These are phyloP conservation scores for Neodiprion fabricii DNA, from an alignment of 1,140 invertebrate genomes.

Conservation along the genomic window DNA sequence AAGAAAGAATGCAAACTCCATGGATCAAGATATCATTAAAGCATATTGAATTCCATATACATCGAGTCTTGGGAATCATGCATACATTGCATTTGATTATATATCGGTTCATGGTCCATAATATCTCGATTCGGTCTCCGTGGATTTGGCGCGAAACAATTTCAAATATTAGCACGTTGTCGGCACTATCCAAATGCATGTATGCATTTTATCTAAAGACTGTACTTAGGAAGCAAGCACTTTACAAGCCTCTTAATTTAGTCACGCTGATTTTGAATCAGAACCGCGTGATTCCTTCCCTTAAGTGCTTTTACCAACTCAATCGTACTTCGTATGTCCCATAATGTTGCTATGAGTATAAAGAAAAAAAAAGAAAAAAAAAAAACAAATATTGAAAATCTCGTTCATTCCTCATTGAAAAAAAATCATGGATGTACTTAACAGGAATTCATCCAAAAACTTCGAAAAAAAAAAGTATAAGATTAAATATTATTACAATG, in stretches of 20 bases:
- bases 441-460: not conserved
- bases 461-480: conserved; percentile 25
- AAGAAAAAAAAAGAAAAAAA: conserved; percentile 9
- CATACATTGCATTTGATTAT: not conserved
- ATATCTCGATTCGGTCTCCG: not conserved
- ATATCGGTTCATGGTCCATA: not conserved
- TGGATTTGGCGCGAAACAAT: not conserved
- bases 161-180: not conserved
- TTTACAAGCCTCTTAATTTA: conserved; percentile 25
- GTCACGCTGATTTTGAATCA: conserved; percentile 34
- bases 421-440: conserved; percentile 2
- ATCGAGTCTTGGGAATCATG: not conserved
- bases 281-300: conserved; percentile 52
- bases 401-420: conserved; percentile 11
- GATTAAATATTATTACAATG: conserved; percentile 52
- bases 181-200: not conserved
- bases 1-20: not conserved
- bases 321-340: conserved; percentile 50
- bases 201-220: not conserved
- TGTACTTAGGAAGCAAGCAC: not conserved
- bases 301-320: conserved; percentile 58
- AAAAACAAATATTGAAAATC: not conserved
- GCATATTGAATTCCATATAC: not conserved
- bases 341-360: conserved; percentile 21
- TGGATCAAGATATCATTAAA: not conserved